Evolutionary conservation across 2,888 invertebrate genomes (phyloP), one percentile per base, ranked within the genome.

Genomic region (Drosophila nr. perissopoda): DNA sequence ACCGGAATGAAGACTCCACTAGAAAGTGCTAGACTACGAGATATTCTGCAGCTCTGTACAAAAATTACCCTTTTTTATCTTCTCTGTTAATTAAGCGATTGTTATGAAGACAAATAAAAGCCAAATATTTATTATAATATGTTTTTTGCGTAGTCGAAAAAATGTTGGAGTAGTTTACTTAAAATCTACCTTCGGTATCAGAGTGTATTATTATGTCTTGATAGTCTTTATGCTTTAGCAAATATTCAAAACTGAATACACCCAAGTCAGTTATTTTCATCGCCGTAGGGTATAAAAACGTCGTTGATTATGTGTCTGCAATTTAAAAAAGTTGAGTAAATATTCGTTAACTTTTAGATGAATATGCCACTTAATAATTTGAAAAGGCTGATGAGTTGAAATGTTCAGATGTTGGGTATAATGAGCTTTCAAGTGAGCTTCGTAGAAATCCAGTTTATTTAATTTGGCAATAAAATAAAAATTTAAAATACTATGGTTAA

Each of bases 331-430:
- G 25, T 29, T 25, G n/a, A 54, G 21, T 57, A 53, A 53, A 34
- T 49, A 45, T 70, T 36, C 21, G 31, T 29, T 29, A 45, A 34
- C 64, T 63, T 65, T 58, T 61, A 40, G 18, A 34, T 73, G 34
- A 31, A 38, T 25, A 31, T 21, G 34, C 54, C 59, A 83, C 86
- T 75, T 69, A 75, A 80, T 77, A 78, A 75, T 62, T 56, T 56
- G 60, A n/a, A 49, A 73, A 62, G 25, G 61, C 42, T 48, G 72
- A 76, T 49, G 49, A 16, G 57, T 21, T 65, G 29, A 53, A 48
- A 33, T 7, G 38, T 53, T 40, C 33, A 49, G 51, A 60, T 52
- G 63, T 69, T 65, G 57, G 5, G 59, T 52, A 72, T 73, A 53
- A 70, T 58, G 36, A 11, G 7, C 8, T 29, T 29, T 11, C 27